Conservation (phyloP, 2,113 vertebrate species). For the Misgurnus anguillicaudatus region DNA sequence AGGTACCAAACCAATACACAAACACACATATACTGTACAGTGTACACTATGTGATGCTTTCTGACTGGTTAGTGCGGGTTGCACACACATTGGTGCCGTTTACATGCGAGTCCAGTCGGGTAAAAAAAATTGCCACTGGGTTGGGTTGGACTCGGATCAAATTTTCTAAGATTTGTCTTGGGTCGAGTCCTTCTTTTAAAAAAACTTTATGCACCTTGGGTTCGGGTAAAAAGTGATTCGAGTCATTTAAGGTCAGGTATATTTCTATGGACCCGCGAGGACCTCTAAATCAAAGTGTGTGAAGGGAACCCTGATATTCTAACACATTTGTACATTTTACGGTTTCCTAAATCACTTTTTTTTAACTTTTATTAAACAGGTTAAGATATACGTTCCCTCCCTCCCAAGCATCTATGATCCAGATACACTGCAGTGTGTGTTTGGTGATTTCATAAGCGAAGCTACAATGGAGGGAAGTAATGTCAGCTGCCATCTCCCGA, state of each 20-base stretch:
- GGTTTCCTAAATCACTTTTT: not conserved
- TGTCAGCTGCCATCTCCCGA: slow-evolving; percentile 67
- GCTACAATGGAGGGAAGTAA: not conserved
- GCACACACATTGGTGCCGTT: too few species aligned
- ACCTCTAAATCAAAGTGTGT: too few species aligned
- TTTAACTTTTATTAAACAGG: slow-evolving; percentile 55
- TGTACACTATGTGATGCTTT: not conserved
- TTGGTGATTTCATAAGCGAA: not conserved
- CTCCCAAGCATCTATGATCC: slow-evolving; percentile 58
- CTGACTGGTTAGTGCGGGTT: too few species aligned
- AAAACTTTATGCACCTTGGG: too few species aligned
- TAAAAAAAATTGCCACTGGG: too few species aligned
- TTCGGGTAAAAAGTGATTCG: too few species aligned
- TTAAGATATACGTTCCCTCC: slow-evolving; percentile 61
- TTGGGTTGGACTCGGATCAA: too few species aligned
- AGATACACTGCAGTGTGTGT: slow-evolving; percentile 60
- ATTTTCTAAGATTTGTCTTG: too few species aligned
- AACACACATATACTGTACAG: not conserved
- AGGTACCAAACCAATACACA: slow-evolving; percentile 19
- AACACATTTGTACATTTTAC: not conserved
- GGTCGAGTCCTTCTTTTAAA: too few species aligned
- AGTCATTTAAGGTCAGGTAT: too few species aligned
- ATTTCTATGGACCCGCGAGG: too few species aligned
- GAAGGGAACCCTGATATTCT: not conserved
- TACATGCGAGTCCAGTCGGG: too few species aligned